Base-by-base conservation (phyloP, 1,140 invertebrate genomes). In the Cylas formicarius region DNA sequence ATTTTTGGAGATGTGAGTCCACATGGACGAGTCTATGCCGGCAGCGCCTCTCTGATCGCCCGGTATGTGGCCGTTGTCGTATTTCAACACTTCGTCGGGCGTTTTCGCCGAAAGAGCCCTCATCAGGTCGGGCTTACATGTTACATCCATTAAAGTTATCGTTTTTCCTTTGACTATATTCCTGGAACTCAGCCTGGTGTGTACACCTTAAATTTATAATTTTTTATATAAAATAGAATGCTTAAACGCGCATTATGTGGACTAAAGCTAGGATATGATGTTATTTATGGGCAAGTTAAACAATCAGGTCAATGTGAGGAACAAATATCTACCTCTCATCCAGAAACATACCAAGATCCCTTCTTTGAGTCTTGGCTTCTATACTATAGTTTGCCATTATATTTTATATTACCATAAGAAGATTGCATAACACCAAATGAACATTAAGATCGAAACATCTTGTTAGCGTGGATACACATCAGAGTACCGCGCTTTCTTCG, bases 1-100 rank as follows among this genome's bases (percentile, higher is more conserved):
- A 52, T 83, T 84, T 4, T 79, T 67, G 49, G 78, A 77, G 1
- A 82, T 61, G 61, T 86, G 80, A 20, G 77, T 58, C 63, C 77
- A 87, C 21, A 86, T 65, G 1, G 72, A 65, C 0, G 82, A 83
- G 62, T 86, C 81, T 0, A 84, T 65, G 4, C 86, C 85, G 28
- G 74, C 82, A 4, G 84, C 83, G 1, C 86, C 85, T 41, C 71
- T 66, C 5, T 67, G 67, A 67, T 88, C 84, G 1, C 85, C 85
- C 1, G 84, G 85, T 18, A 86, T 66, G 11, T 65, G 52, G 2
- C 81, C 81, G 19, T 55, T 66, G 48, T 84, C 80, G 28, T 58
- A 38, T 8, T 47, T 53, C 13, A n/a, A 34, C 37, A 76, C 72
- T 51, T 77, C 70, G 0, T 71, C 56, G 0, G 70, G 58, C 9